Evolutionary conservation across 2,113 vertebrate genomes (phyloP), one percentile per base, ranked within the genome.

Genomic region (Leuciscus idus): DNA sequence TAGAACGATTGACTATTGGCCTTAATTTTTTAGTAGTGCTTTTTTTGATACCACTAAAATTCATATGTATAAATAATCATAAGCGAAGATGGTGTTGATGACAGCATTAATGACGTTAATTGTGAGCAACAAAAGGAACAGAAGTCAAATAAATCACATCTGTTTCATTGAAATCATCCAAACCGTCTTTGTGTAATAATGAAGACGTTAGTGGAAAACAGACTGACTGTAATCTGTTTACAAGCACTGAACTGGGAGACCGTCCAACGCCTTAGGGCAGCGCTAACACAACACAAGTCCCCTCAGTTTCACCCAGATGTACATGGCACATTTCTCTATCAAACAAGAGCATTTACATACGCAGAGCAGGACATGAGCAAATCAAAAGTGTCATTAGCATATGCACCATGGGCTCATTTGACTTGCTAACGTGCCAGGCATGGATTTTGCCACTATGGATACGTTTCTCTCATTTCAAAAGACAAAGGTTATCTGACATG

Each of bases 301-400:
- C 81, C 33, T 52, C 68, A 72, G 39, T 74, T 87, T 64, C 82
- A 82, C 86, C 48, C 84, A 83, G 86, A 74, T 84, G 85, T 75
- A 86, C 89, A 84, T 50, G 86, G 66, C 68, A 81, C 75, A 79
- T 89, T 86, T 84, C 84, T 89, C 84, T 55, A 90, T 86, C 84
- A 84, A 75, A 89, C 84, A 86, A 79, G 89, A 90, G 43, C 86
- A 78, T 87, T 87, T 83, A 85, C 88, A 88, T 86, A 89, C 62
- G 73, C 76, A 76, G 85, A 77, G 82, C 85, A 83, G 64, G 84
- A 86, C 84, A 19, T 64, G 66, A 86, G 81, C 77, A 84, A 86
- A 88, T 89, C 88, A 78, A 89, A 88, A 73, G 70, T 89, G 90
- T 88, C 86, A 88, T 89, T 90, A 90, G 88, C 90, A 90, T 90